phyloP scores from a whole-genome alignment of 2,113 vertebrate genomes.

The Daphoenositta chrysoptera region DNA sequence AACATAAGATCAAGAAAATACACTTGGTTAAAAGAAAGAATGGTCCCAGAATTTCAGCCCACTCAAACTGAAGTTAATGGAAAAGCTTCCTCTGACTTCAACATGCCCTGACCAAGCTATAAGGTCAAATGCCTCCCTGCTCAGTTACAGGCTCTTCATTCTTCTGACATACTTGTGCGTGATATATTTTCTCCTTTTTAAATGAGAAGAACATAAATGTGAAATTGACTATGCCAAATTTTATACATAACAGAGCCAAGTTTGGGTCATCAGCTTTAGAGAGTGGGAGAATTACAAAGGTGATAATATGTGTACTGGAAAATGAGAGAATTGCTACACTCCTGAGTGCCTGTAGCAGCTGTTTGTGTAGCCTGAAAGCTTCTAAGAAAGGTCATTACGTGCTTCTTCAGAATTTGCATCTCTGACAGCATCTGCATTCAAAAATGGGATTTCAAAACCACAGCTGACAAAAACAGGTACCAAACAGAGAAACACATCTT shows the following conservation, averaged over 20 bases:
- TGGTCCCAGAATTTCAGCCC: neutral
- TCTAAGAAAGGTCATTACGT: neutral
- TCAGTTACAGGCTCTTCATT: neutral
- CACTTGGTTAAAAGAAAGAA: neutral
- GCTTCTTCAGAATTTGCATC: neutral
- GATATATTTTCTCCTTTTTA: neutral
- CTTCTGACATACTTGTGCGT: conserved; percentile 7
- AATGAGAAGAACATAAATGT: neutral
- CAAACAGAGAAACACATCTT: neutral
- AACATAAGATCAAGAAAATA: conserved; percentile 40
- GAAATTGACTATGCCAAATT: neutral
- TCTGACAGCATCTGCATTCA: neutral
- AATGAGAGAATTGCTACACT: neutral
- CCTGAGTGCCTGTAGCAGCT: conserved; percentile 37
- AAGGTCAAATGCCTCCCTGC: neutral
- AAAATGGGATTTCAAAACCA: neutral
- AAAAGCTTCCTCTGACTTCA: neutral
- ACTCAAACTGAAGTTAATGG: neutral
- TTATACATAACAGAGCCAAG: neutral
- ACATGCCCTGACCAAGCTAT: neutral
- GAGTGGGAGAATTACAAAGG: neutral
- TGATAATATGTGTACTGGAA: neutral
- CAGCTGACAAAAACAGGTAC: neutral
- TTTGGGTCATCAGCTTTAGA: neutral
- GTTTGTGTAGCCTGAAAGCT: neutral